Evolutionary conservation across 2,888 invertebrate species (phyloP).

Genomic region (Drosophila meridionalis): DNA sequence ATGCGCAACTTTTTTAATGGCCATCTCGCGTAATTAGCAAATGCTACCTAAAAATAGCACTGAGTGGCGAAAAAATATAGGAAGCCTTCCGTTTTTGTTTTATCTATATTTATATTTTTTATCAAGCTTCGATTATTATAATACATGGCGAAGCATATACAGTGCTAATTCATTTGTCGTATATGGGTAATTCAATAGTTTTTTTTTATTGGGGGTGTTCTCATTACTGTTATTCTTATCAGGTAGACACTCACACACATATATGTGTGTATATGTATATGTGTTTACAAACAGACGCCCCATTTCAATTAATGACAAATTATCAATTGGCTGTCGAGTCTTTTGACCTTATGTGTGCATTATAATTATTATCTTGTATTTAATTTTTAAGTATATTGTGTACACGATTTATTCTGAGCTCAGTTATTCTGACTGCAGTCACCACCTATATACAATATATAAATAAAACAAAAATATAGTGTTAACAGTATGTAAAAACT

Average conservation of each 20-base stretch:
- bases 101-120: slow-evolving; percentile 1
- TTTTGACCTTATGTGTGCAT: slow-evolving; percentile 15
- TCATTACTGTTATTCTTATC: slow-evolving; percentile 39
- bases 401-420: slow-evolving; percentile 8
- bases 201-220: slow-evolving; percentile 44
- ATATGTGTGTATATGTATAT: neutral
- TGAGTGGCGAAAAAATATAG: slow-evolving; percentile 5
- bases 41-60: slow-evolving; percentile 11
- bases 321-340: slow-evolving; percentile 10
- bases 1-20: neutral
- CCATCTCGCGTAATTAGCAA: slow-evolving; percentile 11
- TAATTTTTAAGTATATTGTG: slow-evolving; percentile 6
- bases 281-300: slow-evolving; percentile 17
- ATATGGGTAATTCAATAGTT: slow-evolving; percentile 13
- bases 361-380: slow-evolving; percentile 8
- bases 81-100: slow-evolving; percentile 4
- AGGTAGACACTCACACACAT: neutral
- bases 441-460: neutral
- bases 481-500: slow-evolving; percentile 10
- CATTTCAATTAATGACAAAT: slow-evolving; percentile 22
- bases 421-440: neutral
- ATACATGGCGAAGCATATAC: neutral
- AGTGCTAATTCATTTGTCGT: neutral
- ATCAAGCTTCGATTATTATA: slow-evolving; percentile 1
- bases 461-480: slow-evolving; percentile 11